Evolutionary conservation across 1,140 invertebrate genomes (phyloP), one percentile per base, ranked within the genome.

Genomic region (Galleria mellonella): DNA sequence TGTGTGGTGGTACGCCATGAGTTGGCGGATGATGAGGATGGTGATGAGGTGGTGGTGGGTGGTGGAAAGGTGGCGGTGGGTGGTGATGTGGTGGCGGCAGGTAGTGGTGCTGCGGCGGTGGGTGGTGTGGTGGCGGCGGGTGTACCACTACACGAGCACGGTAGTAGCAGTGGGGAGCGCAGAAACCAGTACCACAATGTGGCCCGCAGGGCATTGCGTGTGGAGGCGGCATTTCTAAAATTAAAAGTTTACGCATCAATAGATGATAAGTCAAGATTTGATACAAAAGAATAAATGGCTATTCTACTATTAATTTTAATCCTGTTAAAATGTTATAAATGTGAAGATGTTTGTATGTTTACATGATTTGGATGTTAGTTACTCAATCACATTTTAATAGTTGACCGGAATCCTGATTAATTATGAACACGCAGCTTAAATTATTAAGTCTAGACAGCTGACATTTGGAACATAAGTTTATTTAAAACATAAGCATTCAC

Each of bases 141-240:
- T 27, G 74, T 49, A 12, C 64, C 55, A 9, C 52, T 55, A 39
- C 55, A 53, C 13, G 55, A 51, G 1, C 51, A 54, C 46, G 68
- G 62, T 38, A 67, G 59, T 55, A 75, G 62, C 62, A 86, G 67
- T 58, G 77, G 38, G 55, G 72, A 29, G 52, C 62, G 62, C 47
- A 86, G 62, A 17, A 64, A 42, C 41, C 79, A 28, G 47, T 71
- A 29, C 47, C 72, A 46, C 53, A 87, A 58, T 57, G 62, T 36
- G 47, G 83, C 32, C 55, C 84, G 56, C 51, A 87, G 27, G 47
- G 85, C 43, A 44, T 61, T 38, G 28, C 67, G 67, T 59, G 83
- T 13, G 52, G 83, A 41, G 58, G 85, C 44, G 54, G 60, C 83
- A 66, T 85, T 55, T 28, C 72, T 85, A 47, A 43, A 77, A 67